phyloP scores from a whole-genome alignment of 2,888 invertebrate genomes.

The Andrena flavipes region DNA sequence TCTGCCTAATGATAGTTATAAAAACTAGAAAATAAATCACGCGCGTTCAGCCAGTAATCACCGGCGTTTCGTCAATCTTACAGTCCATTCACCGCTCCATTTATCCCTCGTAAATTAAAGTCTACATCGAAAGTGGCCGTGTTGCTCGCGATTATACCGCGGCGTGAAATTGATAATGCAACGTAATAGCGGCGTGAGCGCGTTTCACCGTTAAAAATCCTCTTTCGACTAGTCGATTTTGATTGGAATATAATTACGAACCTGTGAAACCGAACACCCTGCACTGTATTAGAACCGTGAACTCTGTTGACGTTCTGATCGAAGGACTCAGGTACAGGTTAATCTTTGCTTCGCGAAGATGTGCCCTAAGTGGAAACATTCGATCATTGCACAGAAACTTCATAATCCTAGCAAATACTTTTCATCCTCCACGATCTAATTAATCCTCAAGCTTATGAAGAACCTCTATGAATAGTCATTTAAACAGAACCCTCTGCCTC shows the following conservation, averaged over 20 bases:
- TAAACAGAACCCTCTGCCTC: no score
- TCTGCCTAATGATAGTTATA: conserved; percentile 54
- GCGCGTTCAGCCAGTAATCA: conserved; percentile 60
- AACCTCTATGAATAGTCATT: not conserved
- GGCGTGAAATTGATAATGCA: conserved; percentile 69
- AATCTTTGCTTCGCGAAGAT: no score
- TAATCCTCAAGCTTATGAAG: not conserved
- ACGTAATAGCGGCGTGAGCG: conserved; percentile 54
- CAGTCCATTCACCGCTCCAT: conserved; percentile 66
- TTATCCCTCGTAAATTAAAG: conserved; percentile 68
- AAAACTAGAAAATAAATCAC: conserved; percentile 63
- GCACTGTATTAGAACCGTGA: not conserved
- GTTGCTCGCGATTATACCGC: conserved; percentile 65
- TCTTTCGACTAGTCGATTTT: conserved; percentile 47
- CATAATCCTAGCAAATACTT: no score
- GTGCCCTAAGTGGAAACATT: no score
- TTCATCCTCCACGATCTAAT: no score
- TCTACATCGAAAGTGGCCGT: conserved; percentile 57
- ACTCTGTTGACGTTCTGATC: conserved; percentile 6
- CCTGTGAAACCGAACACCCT: conserved; percentile 30
- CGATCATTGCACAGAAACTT: no score
- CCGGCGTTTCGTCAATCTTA: conserved; percentile 66
- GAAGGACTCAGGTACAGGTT: not conserved
- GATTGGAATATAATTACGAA: conserved; percentile 62
- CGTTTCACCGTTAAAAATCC: conserved; percentile 55